Evolutionary conservation across 2,797 vertebrate species (phyloP).

Genomic region (Jordanella pulchra): DNA sequence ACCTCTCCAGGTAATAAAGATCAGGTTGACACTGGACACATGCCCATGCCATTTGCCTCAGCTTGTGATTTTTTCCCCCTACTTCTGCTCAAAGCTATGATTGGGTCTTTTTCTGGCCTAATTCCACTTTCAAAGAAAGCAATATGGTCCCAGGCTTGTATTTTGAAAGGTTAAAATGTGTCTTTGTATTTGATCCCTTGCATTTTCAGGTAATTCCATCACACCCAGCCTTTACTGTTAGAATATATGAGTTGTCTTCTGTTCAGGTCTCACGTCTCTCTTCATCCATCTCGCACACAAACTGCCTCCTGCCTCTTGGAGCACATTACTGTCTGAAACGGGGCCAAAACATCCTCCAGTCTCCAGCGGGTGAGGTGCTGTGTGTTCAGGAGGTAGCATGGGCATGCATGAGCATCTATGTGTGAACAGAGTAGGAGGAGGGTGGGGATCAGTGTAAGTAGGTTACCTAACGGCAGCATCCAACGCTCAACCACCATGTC

Average conservation of each 20-base stretch:
- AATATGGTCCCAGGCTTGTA: slow-evolving; percentile 23
- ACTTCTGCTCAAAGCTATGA: slow-evolving; percentile 21
- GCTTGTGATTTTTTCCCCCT: slow-evolving; percentile 24
- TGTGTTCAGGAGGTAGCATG: slow-evolving; percentile 45
- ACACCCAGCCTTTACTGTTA: not conserved
- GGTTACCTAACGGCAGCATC: slow-evolving; percentile 78
- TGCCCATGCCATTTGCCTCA: slow-evolving; percentile 30
- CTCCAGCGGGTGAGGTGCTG: slow-evolving; percentile 61
- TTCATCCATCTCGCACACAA: slow-evolving; percentile 9
- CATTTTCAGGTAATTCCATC: not conserved
- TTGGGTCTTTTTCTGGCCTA: slow-evolving; percentile 50
- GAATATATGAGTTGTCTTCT: slow-evolving; percentile 17
- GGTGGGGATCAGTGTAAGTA: slow-evolving; percentile 71
- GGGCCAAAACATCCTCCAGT: slow-evolving; percentile 74
- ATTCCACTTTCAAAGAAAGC: slow-evolving; percentile 39
- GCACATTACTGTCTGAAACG: slow-evolving; percentile 73
- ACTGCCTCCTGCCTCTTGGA: slow-evolving; percentile 47
- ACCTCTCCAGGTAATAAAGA: slow-evolving; percentile 14
- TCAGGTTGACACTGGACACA: slow-evolving; percentile 29
- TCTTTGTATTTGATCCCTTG: slow-evolving; percentile 16
- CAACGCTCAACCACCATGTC: slow-evolving; percentile 59
- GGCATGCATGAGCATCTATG: slow-evolving; percentile 33
- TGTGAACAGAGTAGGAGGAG: slow-evolving; percentile 28
- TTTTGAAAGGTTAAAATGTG: slow-evolving; percentile 12
- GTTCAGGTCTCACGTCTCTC: slow-evolving; percentile 11